These are phyloP conservation scores for Caenorhabditis zanzibari DNA, from an alignment of 2,888 invertebrate species.

Conservation along the genomic window DNA sequence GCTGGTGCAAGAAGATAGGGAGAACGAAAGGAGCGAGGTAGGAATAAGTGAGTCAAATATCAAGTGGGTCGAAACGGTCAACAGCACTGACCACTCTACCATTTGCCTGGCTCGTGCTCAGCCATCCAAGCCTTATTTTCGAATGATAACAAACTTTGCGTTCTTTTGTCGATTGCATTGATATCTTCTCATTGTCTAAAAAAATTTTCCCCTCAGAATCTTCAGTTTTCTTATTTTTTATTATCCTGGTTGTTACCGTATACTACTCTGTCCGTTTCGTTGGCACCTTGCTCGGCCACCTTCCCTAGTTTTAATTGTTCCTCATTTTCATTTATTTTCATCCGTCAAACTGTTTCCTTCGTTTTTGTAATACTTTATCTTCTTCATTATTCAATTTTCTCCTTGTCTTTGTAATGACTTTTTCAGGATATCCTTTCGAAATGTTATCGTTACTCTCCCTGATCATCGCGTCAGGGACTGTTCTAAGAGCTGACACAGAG, in stretches of 20 bases:
- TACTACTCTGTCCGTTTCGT: no score
- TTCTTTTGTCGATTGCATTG: constrained; percentile 7
- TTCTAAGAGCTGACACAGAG: constrained; percentile 82
- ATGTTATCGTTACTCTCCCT: constrained; percentile 82
- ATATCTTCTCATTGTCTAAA: constrained; percentile 22
- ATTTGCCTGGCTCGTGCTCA: constrained; percentile 60
- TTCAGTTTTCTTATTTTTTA: neutral
- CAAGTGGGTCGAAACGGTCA: constrained; percentile 70
- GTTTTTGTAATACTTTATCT: neutral
- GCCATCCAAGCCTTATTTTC: constrained; percentile 55
- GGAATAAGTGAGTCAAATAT: constrained; percentile 67
- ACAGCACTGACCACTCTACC: constrained; percentile 67
- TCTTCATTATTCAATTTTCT: neutral
- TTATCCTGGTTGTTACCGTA: neutral
- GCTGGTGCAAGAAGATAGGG: constrained; percentile 54
- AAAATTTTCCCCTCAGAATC: no score
- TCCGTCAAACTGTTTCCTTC: neutral
- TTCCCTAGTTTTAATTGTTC: no score
- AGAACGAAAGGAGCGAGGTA: constrained; percentile 50
- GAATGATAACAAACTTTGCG: constrained; percentile 49
- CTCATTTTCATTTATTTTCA: no score
- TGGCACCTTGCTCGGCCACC: no score
- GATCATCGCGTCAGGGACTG: constrained; percentile 82
- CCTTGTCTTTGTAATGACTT: neutral
- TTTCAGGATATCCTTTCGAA: neutral